Evolutionary conservation across 2,888 invertebrate species (phyloP).

Genomic region (Archips crataeganus): DNA sequence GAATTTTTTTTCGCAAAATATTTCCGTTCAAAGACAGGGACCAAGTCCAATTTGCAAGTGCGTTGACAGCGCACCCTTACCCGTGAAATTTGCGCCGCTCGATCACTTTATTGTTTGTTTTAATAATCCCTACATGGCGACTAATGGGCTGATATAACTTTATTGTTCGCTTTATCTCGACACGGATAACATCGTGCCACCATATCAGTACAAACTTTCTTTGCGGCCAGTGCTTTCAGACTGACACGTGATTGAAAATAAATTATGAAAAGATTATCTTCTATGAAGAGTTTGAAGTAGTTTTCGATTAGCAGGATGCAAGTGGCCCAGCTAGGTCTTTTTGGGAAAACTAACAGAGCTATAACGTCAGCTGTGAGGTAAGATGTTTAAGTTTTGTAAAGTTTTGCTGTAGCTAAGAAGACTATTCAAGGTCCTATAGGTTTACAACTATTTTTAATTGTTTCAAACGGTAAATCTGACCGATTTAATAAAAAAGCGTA

Average conservation of each 20-base stretch:
- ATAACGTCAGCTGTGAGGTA: slow-evolving; percentile 57
- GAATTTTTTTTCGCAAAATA: background rate
- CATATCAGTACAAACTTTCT: slow-evolving; percentile 42
- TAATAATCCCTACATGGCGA: slow-evolving; percentile 62
- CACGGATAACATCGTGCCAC: slow-evolving; percentile 50
- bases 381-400: slow-evolving; percentile 35
- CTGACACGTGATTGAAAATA: slow-evolving; percentile 6
- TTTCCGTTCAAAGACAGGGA: background rate
- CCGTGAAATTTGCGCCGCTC: slow-evolving; percentile 66
- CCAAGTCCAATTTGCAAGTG: slow-evolving; percentile 10
- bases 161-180: slow-evolving; percentile 67
- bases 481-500: too few relatives aligned
- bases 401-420: too few relatives aligned
- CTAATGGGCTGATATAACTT: slow-evolving; percentile 72
- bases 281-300: background rate
- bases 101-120: slow-evolving; percentile 67
- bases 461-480: too few relatives aligned
- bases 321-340: slow-evolving; percentile 47
- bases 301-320: slow-evolving; percentile 49
- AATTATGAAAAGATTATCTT: slow-evolving; percentile 29
- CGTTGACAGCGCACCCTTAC: slow-evolving; percentile 55
- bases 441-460: too few relatives aligned
- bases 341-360: slow-evolving; percentile 50
- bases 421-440: too few relatives aligned
- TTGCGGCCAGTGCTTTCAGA: slow-evolving; percentile 22